A percentile compares a stretch with the other conserved stretches of the same genome.
Evolutionary conservation across 2,888 invertebrate species (phyloP).

Genomic region (Phortica magna): DNA sequence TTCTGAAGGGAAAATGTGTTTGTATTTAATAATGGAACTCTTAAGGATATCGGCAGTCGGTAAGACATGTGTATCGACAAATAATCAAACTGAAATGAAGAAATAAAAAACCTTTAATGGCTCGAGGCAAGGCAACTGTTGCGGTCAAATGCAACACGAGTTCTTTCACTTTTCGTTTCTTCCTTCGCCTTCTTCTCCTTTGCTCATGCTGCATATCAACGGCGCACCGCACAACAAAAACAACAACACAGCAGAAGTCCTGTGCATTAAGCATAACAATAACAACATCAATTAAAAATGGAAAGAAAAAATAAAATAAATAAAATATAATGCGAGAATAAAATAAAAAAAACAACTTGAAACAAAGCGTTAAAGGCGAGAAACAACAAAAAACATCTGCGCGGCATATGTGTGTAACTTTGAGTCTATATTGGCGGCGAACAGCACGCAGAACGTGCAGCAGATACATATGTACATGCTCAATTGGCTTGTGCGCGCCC

Average conservation of each 20-base stretch:
- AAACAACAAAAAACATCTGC: constrained; percentile 28
- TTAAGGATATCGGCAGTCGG: too few relatives aligned
- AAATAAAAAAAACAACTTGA: constrained; percentile 1
- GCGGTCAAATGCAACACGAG: not conserved
- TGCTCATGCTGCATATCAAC: not conserved
- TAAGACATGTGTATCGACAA: too few relatives aligned
- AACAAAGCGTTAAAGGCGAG: not conserved
- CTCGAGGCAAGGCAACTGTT: constrained; percentile 9
- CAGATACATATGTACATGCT: not conserved
- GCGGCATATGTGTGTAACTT: constrained; percentile 23
- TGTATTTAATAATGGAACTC: too few relatives aligned
- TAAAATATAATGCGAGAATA: too few relatives aligned
- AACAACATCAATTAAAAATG: not conserved
- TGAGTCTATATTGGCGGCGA: too few relatives aligned
- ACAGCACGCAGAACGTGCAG: not conserved
- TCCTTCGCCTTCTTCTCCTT: too few relatives aligned
- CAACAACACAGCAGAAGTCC: not conserved
- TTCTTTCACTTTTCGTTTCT: too few relatives aligned
- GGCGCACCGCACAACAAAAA: too few relatives aligned
- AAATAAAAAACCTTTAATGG: not conserved
- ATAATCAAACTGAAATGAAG: too few relatives aligned
- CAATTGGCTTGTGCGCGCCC: not conserved
- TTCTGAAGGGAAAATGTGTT: too few relatives aligned
- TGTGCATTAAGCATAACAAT: not conserved
- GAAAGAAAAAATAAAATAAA: too few relatives aligned